Conservation (phyloP, 1,140 invertebrate genomes). For the Macrostomum lignano region DNA sequence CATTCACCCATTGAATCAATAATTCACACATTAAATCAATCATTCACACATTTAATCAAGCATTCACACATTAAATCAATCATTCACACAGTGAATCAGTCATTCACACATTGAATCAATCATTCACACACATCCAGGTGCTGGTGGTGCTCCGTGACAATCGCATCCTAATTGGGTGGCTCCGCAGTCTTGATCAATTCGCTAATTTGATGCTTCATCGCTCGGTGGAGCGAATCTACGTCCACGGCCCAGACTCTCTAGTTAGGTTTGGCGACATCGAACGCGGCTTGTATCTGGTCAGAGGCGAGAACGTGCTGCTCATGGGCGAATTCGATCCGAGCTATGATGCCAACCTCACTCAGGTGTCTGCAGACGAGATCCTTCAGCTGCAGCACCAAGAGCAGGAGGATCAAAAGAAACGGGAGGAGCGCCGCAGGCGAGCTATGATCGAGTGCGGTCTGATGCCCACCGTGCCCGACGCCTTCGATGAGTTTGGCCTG, state of each 20-base stretch:
- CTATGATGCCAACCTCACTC: constrained; percentile 46
- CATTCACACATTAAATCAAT: no score
- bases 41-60: no score
- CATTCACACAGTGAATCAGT: no score
- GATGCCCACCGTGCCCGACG: no score
- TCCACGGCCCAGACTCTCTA: no score
- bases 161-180: constrained; percentile 72
- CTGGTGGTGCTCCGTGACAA: constrained; percentile 88
- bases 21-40: no score
- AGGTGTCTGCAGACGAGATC: constrained; percentile 71
- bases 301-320: constrained; percentile 89
- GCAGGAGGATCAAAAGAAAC: constrained; percentile 53
- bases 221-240: constrained; percentile 84
- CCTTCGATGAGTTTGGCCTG: no score
- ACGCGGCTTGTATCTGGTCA: constrained; percentile 71
- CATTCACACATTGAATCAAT: no score
- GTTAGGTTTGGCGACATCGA: constrained; percentile 90
- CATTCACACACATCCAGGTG: no score
- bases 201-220: constrained; percentile 81
- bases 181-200: constrained; percentile 89
- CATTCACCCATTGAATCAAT: no score
- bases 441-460: no score
- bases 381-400: constrained; percentile 65
- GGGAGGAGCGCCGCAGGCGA: constrained; percentile 48
- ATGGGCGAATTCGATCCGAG: constrained; percentile 60